A percentile compares a stretch with the other conserved stretches of the same genome.
Conservation (phyloP, 1,140 invertebrate genomes). For the Diachasma alloeum region DNA sequence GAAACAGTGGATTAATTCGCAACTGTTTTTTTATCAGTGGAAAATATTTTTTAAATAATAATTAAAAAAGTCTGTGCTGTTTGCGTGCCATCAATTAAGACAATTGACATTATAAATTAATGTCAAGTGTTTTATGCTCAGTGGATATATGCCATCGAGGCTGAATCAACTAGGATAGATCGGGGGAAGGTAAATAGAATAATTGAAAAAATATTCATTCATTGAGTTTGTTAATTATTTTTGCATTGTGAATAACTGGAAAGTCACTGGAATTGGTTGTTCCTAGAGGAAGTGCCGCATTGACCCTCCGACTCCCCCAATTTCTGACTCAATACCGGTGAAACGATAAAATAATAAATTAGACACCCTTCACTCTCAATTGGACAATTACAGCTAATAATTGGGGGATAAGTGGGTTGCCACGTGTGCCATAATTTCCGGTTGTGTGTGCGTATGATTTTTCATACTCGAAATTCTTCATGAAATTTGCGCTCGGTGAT, state of each 20-base stretch:
- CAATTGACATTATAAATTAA: constrained; percentile 3
- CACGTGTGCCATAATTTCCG: not conserved
- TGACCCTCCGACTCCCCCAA: no score
- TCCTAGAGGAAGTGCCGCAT: no score
- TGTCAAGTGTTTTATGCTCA: constrained; percentile 5
- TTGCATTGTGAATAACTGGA: no score
- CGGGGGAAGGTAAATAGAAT: not conserved
- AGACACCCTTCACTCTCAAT: not conserved
- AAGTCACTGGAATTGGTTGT: no score
- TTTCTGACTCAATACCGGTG: no score
- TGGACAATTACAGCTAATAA: not conserved
- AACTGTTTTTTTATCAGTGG: not conserved
- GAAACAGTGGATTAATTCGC: no score
- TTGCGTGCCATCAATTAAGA: not conserved
- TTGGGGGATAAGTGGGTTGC: not conserved
- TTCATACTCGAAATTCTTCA: not conserved
- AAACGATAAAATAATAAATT: not conserved
- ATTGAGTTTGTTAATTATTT: not conserved
- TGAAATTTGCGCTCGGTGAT: no score
- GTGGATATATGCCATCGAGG: not conserved
- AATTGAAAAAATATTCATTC: not conserved
- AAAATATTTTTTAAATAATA: not conserved
- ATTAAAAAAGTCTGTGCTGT: not conserved
- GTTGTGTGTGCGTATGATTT: not conserved
- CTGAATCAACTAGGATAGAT: not conserved